Conservation (phyloP, 2,888 invertebrate species). For the Spisula subtruncata region DNA sequence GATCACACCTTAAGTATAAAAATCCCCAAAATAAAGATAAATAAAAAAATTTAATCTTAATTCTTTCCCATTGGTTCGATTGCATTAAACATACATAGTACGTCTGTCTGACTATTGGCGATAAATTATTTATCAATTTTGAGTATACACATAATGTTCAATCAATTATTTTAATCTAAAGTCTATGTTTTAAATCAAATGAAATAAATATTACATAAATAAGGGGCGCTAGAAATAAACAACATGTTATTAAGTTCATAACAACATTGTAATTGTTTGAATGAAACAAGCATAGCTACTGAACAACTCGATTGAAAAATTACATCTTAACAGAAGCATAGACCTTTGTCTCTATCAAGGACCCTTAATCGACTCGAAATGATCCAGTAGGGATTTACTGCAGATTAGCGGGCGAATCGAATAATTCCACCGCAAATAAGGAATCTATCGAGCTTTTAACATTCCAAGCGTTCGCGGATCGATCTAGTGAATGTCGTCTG, state of each 20-base stretch:
- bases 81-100: not conserved
- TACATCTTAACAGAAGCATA: slow-evolving; percentile 34
- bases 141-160: not conserved
- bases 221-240: slow-evolving; percentile 39
- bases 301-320: slow-evolving; percentile 45
- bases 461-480: slow-evolving; percentile 56
- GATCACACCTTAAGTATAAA: not conserved
- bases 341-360: slow-evolving; percentile 66
- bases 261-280: slow-evolving; percentile 47
- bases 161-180: slow-evolving; percentile 13
- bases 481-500: not conserved
- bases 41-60: slow-evolving; percentile 5
- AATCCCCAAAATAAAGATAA: not conserved
- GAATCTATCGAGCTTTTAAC: slow-evolving; percentile 62
- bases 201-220: slow-evolving; percentile 19
- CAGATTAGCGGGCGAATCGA: slow-evolving; percentile 32
- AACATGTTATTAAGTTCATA: slow-evolving; percentile 29
- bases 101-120: not conserved
- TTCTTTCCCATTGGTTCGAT: not conserved
- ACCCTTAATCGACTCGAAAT: slow-evolving; percentile 52
- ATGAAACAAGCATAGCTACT: slow-evolving; percentile 34
- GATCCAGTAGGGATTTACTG: slow-evolving; percentile 59
- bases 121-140: not conserved
- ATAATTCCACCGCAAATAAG: slow-evolving; percentile 66
- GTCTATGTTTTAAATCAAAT: slow-evolving; percentile 1